Evolutionary conservation across 2,113 vertebrate species (phyloP).

Genomic region (Cnemophilus loriae): DNA sequence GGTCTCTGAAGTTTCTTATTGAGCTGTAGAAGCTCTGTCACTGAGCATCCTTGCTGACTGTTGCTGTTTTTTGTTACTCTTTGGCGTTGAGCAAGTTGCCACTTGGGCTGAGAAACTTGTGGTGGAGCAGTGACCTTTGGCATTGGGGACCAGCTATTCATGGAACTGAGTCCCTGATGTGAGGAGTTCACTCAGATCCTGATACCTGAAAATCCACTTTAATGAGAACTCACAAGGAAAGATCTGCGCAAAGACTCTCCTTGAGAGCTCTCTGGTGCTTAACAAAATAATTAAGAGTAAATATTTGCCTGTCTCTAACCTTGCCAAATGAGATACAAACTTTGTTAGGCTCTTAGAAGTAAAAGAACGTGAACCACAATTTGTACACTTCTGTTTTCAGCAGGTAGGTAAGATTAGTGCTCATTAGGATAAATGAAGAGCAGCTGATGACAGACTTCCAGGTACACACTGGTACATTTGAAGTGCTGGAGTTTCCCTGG

Average conservation of each 20-base stretch:
- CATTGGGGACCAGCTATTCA: not conserved
- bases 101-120: not conserved
- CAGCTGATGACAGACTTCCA: not conserved
- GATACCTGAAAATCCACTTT: not conserved
- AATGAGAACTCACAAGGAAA: not conserved
- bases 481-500: not conserved
- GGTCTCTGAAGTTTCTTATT: not conserved
- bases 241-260: not conserved
- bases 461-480: not conserved
- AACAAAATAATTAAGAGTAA: not conserved
- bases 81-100: not conserved
- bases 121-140: not conserved
- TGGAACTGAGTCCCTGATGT: not conserved
- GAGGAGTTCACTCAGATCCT: not conserved
- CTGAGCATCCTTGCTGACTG: not conserved
- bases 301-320: not conserved
- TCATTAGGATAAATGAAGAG: not conserved
- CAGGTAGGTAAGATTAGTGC: not conserved
- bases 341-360: not conserved
- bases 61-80: not conserved
- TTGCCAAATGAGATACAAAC: not conserved
- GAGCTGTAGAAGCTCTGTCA: not conserved
- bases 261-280: not conserved
- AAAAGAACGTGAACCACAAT: not conserved
- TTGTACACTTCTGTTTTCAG: not conserved